Conservation (phyloP, 2,113 vertebrate species). For the Neomonachus schauinslandi region DNA sequence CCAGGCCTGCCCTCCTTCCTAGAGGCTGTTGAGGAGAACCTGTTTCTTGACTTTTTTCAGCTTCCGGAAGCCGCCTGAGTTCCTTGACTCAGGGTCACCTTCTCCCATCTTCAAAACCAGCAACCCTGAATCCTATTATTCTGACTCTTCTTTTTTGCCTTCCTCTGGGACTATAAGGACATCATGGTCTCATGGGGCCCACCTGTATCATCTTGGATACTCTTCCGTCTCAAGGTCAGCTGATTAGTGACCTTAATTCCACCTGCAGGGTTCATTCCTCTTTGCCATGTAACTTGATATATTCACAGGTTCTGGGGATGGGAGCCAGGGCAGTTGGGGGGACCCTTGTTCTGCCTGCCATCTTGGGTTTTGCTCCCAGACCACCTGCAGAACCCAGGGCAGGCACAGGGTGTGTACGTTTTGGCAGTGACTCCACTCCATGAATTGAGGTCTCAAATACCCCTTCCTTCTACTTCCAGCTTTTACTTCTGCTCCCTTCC, state of each 20-base stretch:
- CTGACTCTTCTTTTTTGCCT: neutral
- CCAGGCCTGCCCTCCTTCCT: neutral
- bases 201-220: neutral
- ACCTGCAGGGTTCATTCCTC: neutral
- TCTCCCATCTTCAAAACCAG: neutral
- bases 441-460: neutral
- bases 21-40: neutral
- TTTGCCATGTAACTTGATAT: neutral
- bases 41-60: neutral
- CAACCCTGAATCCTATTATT: neutral
- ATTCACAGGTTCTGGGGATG: too few relatives aligned
- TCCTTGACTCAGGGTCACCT: neutral
- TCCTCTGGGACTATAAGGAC: neutral
- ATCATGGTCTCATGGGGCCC: neutral
- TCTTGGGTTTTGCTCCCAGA: neutral
- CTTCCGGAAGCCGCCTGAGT: neutral
- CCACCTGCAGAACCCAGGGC: neutral
- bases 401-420: neutral
- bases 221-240: neutral
- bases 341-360: neutral
- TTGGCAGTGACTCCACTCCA: neutral
- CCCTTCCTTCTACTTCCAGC: neutral
- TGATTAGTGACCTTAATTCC: neutral
- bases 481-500: neutral
- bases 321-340: neutral